phyloP scores from a whole-genome alignment of 2,797 vertebrate genomes.

The Coregonus suidteri region DNA sequence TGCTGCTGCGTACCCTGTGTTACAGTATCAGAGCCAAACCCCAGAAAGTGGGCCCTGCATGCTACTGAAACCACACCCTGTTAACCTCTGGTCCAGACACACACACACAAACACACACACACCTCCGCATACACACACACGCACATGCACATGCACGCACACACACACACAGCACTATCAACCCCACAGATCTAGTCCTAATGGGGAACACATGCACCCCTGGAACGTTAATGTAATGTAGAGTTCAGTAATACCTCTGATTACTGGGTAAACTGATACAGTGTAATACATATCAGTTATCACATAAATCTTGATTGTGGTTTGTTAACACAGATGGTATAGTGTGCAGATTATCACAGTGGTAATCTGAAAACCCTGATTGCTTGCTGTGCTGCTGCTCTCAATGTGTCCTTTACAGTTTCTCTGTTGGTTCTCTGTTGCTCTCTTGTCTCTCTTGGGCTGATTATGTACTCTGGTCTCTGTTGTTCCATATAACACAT shows the following conservation, averaged over 20 bases:
- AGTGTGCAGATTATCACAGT: background rate
- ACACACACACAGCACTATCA: constrained; percentile 8
- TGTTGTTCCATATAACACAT: background rate
- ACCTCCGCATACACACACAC: background rate
- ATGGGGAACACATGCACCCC: constrained; percentile 37
- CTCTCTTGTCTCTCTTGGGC: background rate
- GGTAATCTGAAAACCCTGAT: constrained; percentile 4
- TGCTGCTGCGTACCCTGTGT: constrained; percentile 62
- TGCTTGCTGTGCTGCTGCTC: background rate
- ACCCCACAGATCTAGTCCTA: constrained; percentile 38
- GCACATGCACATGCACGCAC: background rate
- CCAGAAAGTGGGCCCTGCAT: constrained; percentile 65
- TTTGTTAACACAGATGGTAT: constrained; percentile 8
- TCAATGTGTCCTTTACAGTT: background rate
- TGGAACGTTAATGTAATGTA: constrained; percentile 31
- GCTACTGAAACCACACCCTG: constrained; percentile 63
- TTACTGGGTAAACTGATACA: constrained; percentile 23
- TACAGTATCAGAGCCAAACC: constrained; percentile 74
- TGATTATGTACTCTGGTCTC: background rate
- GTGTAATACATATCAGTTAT: background rate
- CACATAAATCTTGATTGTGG: background rate
- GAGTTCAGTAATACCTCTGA: constrained; percentile 34
- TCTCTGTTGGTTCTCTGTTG: background rate
- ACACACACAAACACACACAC: constrained; percentile 7
- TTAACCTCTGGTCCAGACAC: constrained; percentile 60